phyloP scores from a whole-genome alignment of 2,888 invertebrate species.

The Ceraclea dissimilis region DNA sequence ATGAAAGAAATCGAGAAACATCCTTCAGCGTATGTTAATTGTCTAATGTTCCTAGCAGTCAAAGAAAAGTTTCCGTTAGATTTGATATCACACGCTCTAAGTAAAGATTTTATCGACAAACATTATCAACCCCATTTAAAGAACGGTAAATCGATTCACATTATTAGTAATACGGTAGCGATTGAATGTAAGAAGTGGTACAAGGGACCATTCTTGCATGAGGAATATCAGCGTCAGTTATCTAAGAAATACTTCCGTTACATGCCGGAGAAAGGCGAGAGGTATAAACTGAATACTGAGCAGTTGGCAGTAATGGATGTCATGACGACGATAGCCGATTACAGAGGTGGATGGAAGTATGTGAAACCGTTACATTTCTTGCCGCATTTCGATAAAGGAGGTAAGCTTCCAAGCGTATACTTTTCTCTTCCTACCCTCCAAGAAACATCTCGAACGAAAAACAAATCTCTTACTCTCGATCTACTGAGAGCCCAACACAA shows the following conservation, averaged over 20 bases:
- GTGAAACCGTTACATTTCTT: constrained; percentile 52
- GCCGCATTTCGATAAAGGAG: constrained; percentile 59
- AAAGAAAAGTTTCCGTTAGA: constrained; percentile 50
- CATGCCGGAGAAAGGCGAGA: constrained; percentile 45
- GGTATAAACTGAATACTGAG: constrained; percentile 46
- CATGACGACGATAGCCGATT: constrained; percentile 39
- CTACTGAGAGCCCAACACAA: too few relatives aligned
- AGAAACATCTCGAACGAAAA: too few relatives aligned
- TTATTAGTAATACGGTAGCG: constrained; percentile 53
- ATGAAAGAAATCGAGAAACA: constrained; percentile 48
- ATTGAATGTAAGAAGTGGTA: constrained; percentile 51
- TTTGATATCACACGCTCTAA: constrained; percentile 50
- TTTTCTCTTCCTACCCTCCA: too few relatives aligned
- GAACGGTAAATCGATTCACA: constrained; percentile 52
- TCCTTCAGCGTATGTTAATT: constrained; percentile 53
- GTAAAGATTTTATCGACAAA: constrained; percentile 48
- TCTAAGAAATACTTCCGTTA: constrained; percentile 54
- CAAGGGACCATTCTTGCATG: constrained; percentile 47
- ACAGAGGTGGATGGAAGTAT: constrained; percentile 45
- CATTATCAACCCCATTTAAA: constrained; percentile 46
- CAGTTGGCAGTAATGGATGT: constrained; percentile 54
- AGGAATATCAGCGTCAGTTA: constrained; percentile 41
- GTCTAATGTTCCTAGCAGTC: constrained; percentile 53
- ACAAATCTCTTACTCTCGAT: too few relatives aligned
- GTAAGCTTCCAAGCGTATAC: constrained; percentile 38